These are phyloP conservation scores for Drosophila melanica DNA, from an alignment of 1,140 invertebrate species.

Conservation along the genomic window DNA sequence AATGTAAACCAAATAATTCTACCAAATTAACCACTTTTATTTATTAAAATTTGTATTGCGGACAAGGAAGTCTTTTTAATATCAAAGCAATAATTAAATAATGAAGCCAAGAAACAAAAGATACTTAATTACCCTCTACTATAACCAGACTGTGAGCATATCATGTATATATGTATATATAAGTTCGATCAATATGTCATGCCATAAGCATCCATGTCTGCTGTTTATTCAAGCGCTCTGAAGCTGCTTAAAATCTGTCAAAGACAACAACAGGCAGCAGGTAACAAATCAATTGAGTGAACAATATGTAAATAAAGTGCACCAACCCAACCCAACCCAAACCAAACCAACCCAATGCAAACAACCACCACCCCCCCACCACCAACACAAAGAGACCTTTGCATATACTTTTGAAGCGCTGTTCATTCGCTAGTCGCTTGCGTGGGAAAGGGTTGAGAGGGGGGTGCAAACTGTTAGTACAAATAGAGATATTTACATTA, in stretches of 20 bases:
- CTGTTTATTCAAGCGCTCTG: slow-evolving; percentile 54
- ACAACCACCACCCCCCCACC: slow-evolving; percentile 11
- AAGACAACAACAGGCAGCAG: slow-evolving; percentile 73
- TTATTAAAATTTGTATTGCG: no score
- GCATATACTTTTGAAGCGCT: slow-evolving; percentile 10
- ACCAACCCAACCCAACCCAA: slow-evolving; percentile 12
- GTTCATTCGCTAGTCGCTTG: slow-evolving; percentile 20
- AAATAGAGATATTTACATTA: slow-evolving; percentile 47
- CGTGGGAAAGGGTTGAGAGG: slow-evolving; percentile 48
- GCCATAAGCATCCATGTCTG: slow-evolving; percentile 2
- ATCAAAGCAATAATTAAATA: no score
- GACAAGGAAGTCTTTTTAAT: no score
- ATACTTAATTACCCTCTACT: background rate
- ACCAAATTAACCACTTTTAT: no score
- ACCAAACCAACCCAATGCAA: background rate
- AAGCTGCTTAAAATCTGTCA: slow-evolving; percentile 74
- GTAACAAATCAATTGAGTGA: slow-evolving; percentile 82
- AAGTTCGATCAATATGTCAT: background rate
- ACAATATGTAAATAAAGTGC: slow-evolving; percentile 79
- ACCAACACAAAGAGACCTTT: background rate
- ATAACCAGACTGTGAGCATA: background rate
- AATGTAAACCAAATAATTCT: no score
- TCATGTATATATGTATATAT: background rate
- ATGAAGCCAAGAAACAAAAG: background rate
- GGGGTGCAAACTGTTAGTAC: background rate